Evolutionary conservation across 2,797 vertebrate genomes (phyloP), one percentile per base, ranked within the genome.

Genomic region (Acomys russatus): DNA sequence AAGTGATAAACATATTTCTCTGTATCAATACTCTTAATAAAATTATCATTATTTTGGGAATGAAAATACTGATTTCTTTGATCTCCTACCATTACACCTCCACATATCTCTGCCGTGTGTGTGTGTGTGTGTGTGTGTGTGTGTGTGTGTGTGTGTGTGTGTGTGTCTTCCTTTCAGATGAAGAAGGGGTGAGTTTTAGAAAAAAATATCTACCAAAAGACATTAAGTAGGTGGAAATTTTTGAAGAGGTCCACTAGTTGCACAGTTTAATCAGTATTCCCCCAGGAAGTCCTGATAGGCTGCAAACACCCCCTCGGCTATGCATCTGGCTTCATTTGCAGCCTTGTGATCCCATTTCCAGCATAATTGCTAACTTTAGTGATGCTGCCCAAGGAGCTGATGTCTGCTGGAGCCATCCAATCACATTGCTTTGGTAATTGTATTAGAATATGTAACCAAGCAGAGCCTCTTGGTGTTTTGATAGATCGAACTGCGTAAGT

Each of bases 371-470:
- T 96, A 92, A 96, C 74, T 25, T 59, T 71, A 83, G 38, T 63
- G 59, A 33, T 94, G 7, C 9, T 14, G 74, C 78, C 84, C 0
- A 2, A 64, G 90, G 2, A 28, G 10, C 1, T 76, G 63, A 25
- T 25, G 1, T 79, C 17, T 88, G 8, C 8, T 66, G 35, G 74
- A 87, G 90, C 2, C 88, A 77, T 74, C 44, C 90, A 49, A 76
- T 22, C 93, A 73, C n/a, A 93, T 96, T 97, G 7, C 44, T 94
- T 94, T 95, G 63, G 51, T 96, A 92, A 97, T 79, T 95, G 74
- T 73, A 4, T 95, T 88, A 76, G 94, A 96, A 96, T 83, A 95
- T n/a, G 97, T 78, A 61, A 73, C 68, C n/a, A 66, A 93, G 73
- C 80, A 95, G 35, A 49, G 92, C 35, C 28, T n/a, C 82, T 68